Evolutionary conservation across 2,797 vertebrate genomes (phyloP).

Genomic region (Numenius phaeopus): DNA sequence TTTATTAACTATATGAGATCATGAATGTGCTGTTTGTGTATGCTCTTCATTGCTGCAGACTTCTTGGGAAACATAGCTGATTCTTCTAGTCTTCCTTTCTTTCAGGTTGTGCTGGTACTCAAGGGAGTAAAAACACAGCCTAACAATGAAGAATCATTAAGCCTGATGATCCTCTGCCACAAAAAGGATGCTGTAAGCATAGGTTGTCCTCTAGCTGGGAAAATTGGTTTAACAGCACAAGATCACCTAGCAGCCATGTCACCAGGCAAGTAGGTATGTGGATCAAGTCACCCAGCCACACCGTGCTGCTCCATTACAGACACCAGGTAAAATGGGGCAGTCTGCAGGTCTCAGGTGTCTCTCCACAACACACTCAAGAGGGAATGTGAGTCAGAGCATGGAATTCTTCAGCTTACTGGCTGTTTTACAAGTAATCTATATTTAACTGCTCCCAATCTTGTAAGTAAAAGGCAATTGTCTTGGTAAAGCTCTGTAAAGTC

Average conservation of each 20-base stretch:
- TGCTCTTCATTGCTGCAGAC: background rate
- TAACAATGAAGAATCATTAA: background rate
- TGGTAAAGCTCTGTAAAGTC: background rate
- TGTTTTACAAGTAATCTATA: background rate
- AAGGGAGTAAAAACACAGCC: background rate
- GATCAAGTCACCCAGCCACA: background rate
- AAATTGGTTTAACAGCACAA: background rate
- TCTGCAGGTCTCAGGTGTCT: background rate
- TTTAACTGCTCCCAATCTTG: background rate
- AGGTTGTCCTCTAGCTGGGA: background rate
- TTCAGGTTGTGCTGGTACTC: background rate
- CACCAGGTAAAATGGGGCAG: background rate
- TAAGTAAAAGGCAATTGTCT: background rate
- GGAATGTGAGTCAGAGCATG: background rate
- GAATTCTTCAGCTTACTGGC: background rate
- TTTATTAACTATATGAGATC: background rate
- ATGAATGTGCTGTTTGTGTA: rapidly evolving
- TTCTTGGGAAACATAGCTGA: background rate
- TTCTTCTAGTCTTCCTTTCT: background rate
- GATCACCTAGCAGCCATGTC: background rate
- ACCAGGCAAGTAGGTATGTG: background rate
- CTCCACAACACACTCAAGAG: background rate
- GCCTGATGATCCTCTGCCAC: background rate
- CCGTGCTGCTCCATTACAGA: rapidly evolving
- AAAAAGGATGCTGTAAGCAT: background rate